A percentile compares a stretch with the other conserved stretches of the same genome.
Conservation (phyloP, 2,113 vertebrate species). For the Menidia beryllina region DNA sequence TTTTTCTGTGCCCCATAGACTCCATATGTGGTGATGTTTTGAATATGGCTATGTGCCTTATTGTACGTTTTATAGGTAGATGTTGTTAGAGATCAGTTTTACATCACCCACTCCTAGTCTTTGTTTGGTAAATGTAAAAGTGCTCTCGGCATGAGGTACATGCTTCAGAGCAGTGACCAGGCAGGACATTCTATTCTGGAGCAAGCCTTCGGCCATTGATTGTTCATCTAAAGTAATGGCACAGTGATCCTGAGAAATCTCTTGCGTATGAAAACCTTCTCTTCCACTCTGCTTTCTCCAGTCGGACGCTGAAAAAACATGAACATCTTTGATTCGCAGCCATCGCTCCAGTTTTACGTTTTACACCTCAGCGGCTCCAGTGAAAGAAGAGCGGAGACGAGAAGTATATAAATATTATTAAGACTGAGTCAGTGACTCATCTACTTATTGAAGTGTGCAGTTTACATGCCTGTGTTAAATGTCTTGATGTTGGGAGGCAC, state of each 20-base stretch:
- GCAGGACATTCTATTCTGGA: slow-evolving; percentile 33
- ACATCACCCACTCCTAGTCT: slow-evolving; percentile 28
- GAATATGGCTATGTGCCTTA: slow-evolving; percentile 84
- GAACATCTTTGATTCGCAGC: slow-evolving; percentile 23
- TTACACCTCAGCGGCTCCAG: slow-evolving; percentile 30
- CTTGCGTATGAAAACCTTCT: slow-evolving; percentile 25
- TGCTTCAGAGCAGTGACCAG: slow-evolving; percentile 33
- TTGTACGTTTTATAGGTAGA: slow-evolving; percentile 72
- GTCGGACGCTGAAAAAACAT: slow-evolving; percentile 24
- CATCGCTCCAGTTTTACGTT: slow-evolving; percentile 15
- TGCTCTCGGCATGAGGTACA: slow-evolving; percentile 26
- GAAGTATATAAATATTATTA: slow-evolving; percentile 31
- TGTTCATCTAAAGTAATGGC: slow-evolving; percentile 52
- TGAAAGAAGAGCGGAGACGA: slow-evolving; percentile 34
- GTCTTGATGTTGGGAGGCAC: slow-evolving; percentile 64
- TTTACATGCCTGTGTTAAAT: slow-evolving; percentile 72
- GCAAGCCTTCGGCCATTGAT: slow-evolving; percentile 45
- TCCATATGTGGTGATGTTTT: slow-evolving; percentile 68
- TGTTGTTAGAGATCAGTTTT: slow-evolving; percentile 52
- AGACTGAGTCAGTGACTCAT: slow-evolving; percentile 46
- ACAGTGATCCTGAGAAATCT: slow-evolving; percentile 14
- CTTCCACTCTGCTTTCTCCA: slow-evolving; percentile 20
- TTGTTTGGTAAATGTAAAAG: slow-evolving; percentile 46
- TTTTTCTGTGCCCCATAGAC: slow-evolving; percentile 57
- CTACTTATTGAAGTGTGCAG: slow-evolving; percentile 64